These are phyloP conservation scores for Paralvinella palmiformis DNA, from an alignment of 1,140 invertebrate species.

Conservation along the genomic window DNA sequence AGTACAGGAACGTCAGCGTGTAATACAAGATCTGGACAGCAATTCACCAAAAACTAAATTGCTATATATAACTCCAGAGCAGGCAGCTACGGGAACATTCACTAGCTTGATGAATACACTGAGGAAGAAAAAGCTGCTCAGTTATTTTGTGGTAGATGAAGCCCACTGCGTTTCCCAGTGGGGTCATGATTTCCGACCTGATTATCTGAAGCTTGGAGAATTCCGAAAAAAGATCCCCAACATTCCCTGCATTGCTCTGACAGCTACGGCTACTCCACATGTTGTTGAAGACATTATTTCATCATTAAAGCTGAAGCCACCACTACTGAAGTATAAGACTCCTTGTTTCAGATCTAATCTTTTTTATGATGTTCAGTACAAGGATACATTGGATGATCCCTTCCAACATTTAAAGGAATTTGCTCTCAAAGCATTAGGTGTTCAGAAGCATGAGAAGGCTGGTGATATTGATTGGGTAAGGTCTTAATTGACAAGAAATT, in stretches of 20 bases:
- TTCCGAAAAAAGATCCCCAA: conserved; percentile 66
- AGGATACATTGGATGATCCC: conserved; percentile 71
- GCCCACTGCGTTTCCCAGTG: conserved; percentile 97
- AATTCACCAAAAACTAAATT: conserved; percentile 68
- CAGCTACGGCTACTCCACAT: conserved; percentile 72
- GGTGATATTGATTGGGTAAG: conserved; percentile 14
- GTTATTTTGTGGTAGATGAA: conserved; percentile 84
- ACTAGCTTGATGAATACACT: conserved; percentile 52
- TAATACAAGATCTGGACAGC: conserved; percentile 61
- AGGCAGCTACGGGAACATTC: conserved; percentile 70
- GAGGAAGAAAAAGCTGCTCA: conserved; percentile 53
- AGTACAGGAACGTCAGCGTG: conserved; percentile 63
- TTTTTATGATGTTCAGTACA: conserved; percentile 69
- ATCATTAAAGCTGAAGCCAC: conserved; percentile 54
- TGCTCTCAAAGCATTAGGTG: conserved; percentile 49
- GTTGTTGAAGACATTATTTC: conserved; percentile 59
- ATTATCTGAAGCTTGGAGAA: conserved; percentile 81
- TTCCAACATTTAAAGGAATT: conserved; percentile 70
- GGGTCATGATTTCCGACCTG: conserved; percentile 95
- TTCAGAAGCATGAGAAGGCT: conserved; percentile 11
- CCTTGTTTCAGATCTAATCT: conserved; percentile 64
- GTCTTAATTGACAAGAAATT: not conserved
- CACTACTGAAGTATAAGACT: conserved; percentile 57
- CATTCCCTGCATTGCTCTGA: conserved; percentile 64
- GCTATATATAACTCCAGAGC: conserved; percentile 88